Evolutionary conservation across 2,888 invertebrate species (phyloP), one percentile per base, ranked within the genome.

Genomic region (Holacanthella duospinosa): DNA sequence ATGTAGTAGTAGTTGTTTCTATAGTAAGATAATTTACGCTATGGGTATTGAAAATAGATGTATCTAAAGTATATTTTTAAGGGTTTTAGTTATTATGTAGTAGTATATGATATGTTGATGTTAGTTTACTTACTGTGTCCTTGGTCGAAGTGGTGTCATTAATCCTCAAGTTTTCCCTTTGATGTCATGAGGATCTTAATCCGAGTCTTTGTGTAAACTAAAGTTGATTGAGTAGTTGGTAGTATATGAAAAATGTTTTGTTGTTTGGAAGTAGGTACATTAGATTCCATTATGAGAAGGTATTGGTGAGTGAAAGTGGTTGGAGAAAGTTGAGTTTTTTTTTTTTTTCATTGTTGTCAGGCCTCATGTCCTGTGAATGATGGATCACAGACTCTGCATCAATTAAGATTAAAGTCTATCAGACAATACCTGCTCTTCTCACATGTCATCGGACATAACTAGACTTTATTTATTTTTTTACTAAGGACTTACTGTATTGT

Each of bases 391-490:
- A 60, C 60, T 56, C 59, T 64, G 66, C 66, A 70, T 70, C 69
- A 70, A 70, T 70, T 70, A 70, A 68, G 69, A 65, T 69, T 69
- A 69, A 64, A 65, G 62, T 59, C 63, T 66, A 12, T 6, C n/a
- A 53, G 9, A 25, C 64, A 67, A 36, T n/a, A n/a, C n/a, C n/a
- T n/a, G n/a, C n/a, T n/a, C n/a, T n/a, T n/a, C n/a, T n/a, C n/a
- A n/a, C n/a, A n/a, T n/a, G n/a, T n/a, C n/a, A n/a, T n/a, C n/a
- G n/a, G n/a, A n/a, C n/a, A n/a, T n/a, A n/a, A n/a, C n/a, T n/a
- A n/a, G n/a, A n/a, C n/a, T n/a, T n/a, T n/a, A n/a, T n/a, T n/a
- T n/a, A n/a, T 36, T 36, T 36, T 36, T 36, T 36, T 36, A 12
- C 36, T 36, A 36, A 36, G n/a, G n/a, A n/a, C n/a, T n/a, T n/a